phyloP scores from a whole-genome alignment of 2,113 vertebrate genomes.

The Pholis gunnellus region DNA sequence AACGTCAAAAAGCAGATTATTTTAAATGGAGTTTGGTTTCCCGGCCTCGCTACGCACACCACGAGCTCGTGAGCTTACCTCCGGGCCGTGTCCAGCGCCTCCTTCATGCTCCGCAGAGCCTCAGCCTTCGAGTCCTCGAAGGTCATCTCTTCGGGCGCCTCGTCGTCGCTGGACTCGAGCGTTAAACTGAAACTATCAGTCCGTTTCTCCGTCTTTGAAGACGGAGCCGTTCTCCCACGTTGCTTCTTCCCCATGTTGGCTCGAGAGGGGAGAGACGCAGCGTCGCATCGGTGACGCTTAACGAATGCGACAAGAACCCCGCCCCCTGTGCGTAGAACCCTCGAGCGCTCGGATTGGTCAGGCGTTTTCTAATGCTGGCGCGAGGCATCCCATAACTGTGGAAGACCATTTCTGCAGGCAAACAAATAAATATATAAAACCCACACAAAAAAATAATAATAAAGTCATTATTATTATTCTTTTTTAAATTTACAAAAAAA shows the following conservation, averaged over 20 bases:
- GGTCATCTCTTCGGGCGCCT: constrained; percentile 79
- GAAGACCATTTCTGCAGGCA: too few species aligned
- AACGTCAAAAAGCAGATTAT: fast-evolving
- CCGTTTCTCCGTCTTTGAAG: neutral
- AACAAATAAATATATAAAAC: too few species aligned
- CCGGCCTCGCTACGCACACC: neutral
- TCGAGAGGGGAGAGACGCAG: fast-evolving
- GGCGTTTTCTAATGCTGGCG: too few species aligned
- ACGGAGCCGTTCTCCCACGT: constrained; percentile 49
- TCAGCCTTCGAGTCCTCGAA: constrained; percentile 75
- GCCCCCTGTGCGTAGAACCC: too few species aligned
- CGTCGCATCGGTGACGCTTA: too few species aligned
- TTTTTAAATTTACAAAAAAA: too few species aligned
- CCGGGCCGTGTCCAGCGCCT: constrained; percentile 64
- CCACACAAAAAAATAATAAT: too few species aligned
- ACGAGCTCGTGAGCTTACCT: constrained; percentile 63
- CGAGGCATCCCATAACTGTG: too few species aligned
- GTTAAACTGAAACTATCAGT: neutral
- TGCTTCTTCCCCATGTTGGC: constrained; percentile 73
- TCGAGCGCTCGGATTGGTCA: too few species aligned
- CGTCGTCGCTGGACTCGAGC: constrained; percentile 76
- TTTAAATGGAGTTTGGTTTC: neutral
- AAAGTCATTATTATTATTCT: too few species aligned
- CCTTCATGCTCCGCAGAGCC: constrained; percentile 71
- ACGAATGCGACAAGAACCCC: too few species aligned